Conservation (phyloP, 1,140 invertebrate genomes). For the Psix sp. region DNA sequence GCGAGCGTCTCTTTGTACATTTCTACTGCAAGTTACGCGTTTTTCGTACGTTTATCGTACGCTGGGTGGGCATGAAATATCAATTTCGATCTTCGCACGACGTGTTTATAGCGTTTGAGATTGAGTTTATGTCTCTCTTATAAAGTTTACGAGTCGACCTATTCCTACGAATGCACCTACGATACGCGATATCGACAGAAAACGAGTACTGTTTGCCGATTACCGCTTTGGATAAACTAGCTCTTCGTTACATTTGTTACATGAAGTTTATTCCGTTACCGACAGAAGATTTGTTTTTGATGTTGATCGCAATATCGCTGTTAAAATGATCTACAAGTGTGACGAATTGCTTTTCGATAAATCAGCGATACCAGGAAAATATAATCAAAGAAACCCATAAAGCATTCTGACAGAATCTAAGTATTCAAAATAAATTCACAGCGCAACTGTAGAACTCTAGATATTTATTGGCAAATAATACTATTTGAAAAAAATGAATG, state of each 20-base stretch:
- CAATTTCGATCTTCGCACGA: conserved; percentile 60
- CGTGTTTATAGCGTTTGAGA: conserved; percentile 57
- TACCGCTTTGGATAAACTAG: conserved; percentile 42
- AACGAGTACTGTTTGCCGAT: conserved; percentile 44
- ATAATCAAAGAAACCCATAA: neutral
- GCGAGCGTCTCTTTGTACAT: conserved; percentile 59
- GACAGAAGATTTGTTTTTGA: conserved; percentile 50
- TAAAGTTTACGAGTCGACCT: conserved; percentile 49
- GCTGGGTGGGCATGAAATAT: conserved; percentile 61
- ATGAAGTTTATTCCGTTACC: conserved; percentile 37
- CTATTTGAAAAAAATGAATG: too few species aligned
- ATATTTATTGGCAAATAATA: too few species aligned
- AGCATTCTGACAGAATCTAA: too few species aligned
- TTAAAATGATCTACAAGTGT: conserved; percentile 16
- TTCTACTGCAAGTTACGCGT: conserved; percentile 56
- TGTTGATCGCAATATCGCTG: conserved; percentile 3
- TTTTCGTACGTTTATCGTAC: conserved; percentile 53
- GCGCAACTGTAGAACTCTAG: too few species aligned
- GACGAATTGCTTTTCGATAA: conserved; percentile 25
- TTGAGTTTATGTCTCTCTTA: conserved; percentile 57
- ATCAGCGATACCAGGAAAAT: neutral
- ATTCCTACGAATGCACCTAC: conserved; percentile 60
- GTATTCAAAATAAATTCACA: too few species aligned
- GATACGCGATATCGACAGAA: conserved; percentile 58
- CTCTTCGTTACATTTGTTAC: conserved; percentile 48